phyloP scores from a whole-genome alignment of 2,888 invertebrate genomes.

The Lamproptera curius region DNA sequence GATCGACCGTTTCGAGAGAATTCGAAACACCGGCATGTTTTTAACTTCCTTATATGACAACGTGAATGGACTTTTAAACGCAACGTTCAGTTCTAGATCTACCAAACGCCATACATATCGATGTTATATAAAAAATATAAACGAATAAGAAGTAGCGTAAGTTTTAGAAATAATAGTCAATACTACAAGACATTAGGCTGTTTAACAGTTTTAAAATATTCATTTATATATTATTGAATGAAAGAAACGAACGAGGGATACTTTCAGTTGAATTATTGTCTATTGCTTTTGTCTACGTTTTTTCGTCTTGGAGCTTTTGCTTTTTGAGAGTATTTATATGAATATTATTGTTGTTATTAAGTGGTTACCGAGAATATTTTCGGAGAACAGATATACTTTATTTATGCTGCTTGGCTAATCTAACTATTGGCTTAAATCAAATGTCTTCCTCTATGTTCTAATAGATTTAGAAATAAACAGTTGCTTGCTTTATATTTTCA shows the following conservation, averaged over 20 bases:
- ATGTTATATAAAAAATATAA: slow-evolving; percentile 65
- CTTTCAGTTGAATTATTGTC: slow-evolving; percentile 15
- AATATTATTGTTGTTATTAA: slow-evolving; percentile 46
- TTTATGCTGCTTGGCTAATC: too few species aligned
- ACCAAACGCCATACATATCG: slow-evolving; percentile 75
- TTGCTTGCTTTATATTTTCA: background rate
- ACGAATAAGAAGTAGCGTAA: slow-evolving; percentile 49
- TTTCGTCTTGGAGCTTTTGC: slow-evolving; percentile 48
- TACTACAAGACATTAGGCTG: slow-evolving; percentile 65
- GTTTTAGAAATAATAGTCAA: slow-evolving; percentile 65
- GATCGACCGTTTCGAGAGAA: slow-evolving; percentile 35
- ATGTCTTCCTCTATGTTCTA: background rate
- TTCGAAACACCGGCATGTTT: slow-evolving; percentile 31
- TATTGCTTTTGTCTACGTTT: slow-evolving; percentile 20
- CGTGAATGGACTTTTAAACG: slow-evolving; percentile 28
- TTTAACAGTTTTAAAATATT: slow-evolving; percentile 57
- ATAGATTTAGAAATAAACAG: background rate
- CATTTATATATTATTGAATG: slow-evolving; percentile 21
- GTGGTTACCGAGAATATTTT: slow-evolving; percentile 39
- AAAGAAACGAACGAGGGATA: slow-evolving; percentile 15
- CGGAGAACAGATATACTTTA: slow-evolving; percentile 1
- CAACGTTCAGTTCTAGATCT: slow-evolving; percentile 64
- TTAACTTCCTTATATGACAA: slow-evolving; percentile 36
- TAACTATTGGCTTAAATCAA: background rate
- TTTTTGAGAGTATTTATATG: slow-evolving; percentile 48